A percentile compares a stretch with the other conserved stretches of the same genome.
Conservation (phyloP, 2,113 vertebrate genomes). For the Labeo rohita region DNA sequence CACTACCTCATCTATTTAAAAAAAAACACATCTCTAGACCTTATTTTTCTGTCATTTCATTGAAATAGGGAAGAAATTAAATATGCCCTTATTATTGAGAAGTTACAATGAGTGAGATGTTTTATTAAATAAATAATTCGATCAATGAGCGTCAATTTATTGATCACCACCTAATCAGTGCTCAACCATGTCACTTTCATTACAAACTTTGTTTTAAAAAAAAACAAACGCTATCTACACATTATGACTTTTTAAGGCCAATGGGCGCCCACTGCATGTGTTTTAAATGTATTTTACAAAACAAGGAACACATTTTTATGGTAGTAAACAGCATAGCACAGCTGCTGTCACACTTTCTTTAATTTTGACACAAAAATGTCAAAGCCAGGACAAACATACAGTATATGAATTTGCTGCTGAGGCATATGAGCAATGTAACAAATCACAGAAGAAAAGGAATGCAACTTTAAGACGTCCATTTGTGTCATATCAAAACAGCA, state of each 20-base stretch:
- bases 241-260: not conserved
- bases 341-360: not conserved
- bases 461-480: conserved; percentile 16
- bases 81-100: not conserved
- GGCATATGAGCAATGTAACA: not conserved
- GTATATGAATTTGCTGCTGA: not conserved
- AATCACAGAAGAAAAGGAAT: conserved; percentile 8
- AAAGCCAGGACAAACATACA: conserved; percentile 1
- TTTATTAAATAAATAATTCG: not conserved
- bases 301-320: not conserved
- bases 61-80: not conserved
- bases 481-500: conserved; percentile 40
- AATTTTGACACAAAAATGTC: conserved; percentile 7
- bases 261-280: not conserved
- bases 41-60: not conserved
- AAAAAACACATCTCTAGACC: not conserved
- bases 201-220: no score
- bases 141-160: not conserved
- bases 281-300: not conserved
- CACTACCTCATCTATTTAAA: no score
- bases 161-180: not conserved
- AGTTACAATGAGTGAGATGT: not conserved
- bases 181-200: not conserved
- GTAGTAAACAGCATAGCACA: not conserved
- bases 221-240: not conserved